Percentiles rank a stretch among this genome's conserved stretches.
phyloP scores from a whole-genome alignment of 2,797 vertebrate species.

The Lerista edwardsae region DNA sequence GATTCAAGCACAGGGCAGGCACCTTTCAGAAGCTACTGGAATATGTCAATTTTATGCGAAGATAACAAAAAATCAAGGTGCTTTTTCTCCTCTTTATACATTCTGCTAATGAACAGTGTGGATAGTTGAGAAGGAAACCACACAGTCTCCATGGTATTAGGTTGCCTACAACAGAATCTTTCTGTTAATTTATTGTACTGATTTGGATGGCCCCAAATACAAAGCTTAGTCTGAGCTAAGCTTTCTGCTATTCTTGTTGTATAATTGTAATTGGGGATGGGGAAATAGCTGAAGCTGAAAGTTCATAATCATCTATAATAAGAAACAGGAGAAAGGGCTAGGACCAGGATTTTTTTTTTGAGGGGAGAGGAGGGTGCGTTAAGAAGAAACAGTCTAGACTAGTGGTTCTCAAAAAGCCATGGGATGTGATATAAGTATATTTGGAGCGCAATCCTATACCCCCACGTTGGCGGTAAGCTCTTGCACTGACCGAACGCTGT shows the following conservation, averaged over 20 bases:
- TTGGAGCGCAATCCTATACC: no score
- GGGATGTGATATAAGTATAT: no score
- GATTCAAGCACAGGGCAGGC: not conserved
- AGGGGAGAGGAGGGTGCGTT: no score
- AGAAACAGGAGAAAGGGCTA: not conserved
- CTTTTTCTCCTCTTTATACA: not conserved
- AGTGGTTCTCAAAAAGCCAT: no score
- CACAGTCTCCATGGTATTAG: not conserved
- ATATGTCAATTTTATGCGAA: not conserved
- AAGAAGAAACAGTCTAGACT: no score
- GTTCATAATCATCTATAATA: not conserved
- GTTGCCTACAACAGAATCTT: not conserved
- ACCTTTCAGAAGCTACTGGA: not conserved
- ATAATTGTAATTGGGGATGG: not conserved
- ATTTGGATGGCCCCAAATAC: not conserved
- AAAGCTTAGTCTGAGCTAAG: not conserved
- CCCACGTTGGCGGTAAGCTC: no score
- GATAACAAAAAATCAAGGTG: not conserved
- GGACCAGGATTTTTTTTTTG: slow-evolving; percentile 26
- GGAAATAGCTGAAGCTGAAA: not conserved
- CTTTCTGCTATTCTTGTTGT: not conserved
- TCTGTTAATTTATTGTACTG: not conserved
- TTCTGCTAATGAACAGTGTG: not conserved
- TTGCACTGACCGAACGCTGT: no score
- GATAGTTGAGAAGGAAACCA: not conserved